Evolutionary conservation across 1,140 invertebrate genomes (phyloP).

Genomic region (Pemphigus obesinymphae): DNA sequence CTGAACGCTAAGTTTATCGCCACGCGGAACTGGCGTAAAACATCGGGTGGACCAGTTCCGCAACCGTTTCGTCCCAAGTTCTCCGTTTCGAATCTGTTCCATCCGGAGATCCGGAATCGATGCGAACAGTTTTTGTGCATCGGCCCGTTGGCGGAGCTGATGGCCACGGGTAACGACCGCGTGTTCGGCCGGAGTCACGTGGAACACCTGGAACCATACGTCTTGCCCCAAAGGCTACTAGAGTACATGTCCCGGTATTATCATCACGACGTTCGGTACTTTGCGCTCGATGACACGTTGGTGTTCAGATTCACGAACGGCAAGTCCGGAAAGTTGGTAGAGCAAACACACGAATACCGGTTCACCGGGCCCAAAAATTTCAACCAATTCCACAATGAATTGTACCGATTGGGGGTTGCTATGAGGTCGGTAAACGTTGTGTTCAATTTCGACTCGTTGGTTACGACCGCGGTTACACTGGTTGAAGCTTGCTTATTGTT

Average conservation of each 20-base stretch:
- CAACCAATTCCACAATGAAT: neutral
- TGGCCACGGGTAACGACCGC: neutral
- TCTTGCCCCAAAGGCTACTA: neutral
- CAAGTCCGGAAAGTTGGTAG: neutral
- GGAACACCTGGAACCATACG: neutral
- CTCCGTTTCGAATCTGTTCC: too few species aligned
- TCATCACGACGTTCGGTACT: neutral
- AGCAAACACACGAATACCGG: neutral
- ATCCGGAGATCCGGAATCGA: neutral
- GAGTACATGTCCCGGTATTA: neutral
- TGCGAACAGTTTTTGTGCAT: neutral
- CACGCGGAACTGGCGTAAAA: neutral
- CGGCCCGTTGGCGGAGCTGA: neutral
- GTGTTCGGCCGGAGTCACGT: neutral
- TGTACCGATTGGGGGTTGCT: neutral
- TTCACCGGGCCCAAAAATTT: neutral
- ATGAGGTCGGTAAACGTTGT: neutral
- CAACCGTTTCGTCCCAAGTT: too few species aligned
- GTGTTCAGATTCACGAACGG: neutral
- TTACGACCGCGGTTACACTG: too few species aligned
- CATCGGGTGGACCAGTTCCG: neutral
- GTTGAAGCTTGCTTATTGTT: too few species aligned
- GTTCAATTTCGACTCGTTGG: too few species aligned
- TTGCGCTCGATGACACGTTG: neutral
- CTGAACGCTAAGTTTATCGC: neutral